Percentiles rank a stretch among this genome's conserved stretches.
Evolutionary conservation across 2,797 vertebrate genomes (phyloP).

Genomic region (Streptopelia turtur): DNA sequence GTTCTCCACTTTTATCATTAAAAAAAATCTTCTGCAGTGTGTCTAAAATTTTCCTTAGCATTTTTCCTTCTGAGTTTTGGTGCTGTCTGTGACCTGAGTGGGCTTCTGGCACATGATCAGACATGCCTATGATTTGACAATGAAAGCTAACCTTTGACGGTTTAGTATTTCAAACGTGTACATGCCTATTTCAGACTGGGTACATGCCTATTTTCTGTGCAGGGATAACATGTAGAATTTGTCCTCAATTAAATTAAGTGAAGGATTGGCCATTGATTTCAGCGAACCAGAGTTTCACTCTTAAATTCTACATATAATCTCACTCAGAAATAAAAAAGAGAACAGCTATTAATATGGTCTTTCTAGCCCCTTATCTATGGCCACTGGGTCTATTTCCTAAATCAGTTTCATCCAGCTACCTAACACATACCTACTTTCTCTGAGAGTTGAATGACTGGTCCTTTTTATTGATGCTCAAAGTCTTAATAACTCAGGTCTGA

Average conservation of each 20-base stretch:
- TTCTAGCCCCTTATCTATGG: not conserved
- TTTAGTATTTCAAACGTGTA: not conserved
- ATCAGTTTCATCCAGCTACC: not conserved
- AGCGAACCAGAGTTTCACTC: not conserved
- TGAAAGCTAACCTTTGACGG: not conserved
- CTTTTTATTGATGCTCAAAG: not conserved
- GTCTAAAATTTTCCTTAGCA: not conserved
- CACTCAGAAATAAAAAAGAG: not conserved
- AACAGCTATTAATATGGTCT: not conserved
- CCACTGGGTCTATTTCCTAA: not conserved
- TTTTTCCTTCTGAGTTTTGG: not conserved
- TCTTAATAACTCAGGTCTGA: not conserved
- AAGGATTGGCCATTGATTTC: not conserved
- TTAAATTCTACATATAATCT: not conserved
- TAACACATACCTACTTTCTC: not conserved
- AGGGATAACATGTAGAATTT: not conserved
- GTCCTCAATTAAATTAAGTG: not conserved
- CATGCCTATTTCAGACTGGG: not conserved
- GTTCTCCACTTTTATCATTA: not conserved
- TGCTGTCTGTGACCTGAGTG: not conserved
- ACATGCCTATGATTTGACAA: not conserved
- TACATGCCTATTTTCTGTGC: too few species aligned
- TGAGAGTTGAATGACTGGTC: not conserved
- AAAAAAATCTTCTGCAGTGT: not conserved
- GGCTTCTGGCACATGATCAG: not conserved